Evolutionary conservation across 2,888 invertebrate species (phyloP).

Genomic region (Buathra laborator): DNA sequence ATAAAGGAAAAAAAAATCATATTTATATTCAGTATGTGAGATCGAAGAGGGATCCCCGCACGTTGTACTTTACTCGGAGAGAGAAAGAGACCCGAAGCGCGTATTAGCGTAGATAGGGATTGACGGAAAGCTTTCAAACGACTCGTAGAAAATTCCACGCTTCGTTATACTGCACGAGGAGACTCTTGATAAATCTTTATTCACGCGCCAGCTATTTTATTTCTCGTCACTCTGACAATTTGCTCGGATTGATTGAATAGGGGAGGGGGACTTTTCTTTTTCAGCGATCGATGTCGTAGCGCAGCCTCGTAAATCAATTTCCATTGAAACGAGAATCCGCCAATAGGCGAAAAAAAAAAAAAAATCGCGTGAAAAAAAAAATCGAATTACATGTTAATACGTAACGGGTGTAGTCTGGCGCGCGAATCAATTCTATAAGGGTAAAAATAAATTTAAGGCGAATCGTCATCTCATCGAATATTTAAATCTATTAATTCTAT

Average conservation of each 20-base stretch:
- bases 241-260: slow-evolving; percentile 24
- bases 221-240: slow-evolving; percentile 40
- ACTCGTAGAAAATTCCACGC: slow-evolving; percentile 48
- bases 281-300: slow-evolving; percentile 9
- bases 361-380: slow-evolving; percentile 37
- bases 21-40: slow-evolving; percentile 23
- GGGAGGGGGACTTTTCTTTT: background rate
- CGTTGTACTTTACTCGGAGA: slow-evolving; percentile 35
- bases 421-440: background rate
- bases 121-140: slow-evolving; percentile 29
- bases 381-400: slow-evolving; percentile 34
- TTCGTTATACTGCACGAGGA: background rate
- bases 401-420: background rate
- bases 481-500: background rate
- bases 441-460: background rate
- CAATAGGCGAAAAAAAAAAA: slow-evolving; percentile 53
- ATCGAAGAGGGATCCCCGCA: slow-evolving; percentile 44
- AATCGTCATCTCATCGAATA: background rate
- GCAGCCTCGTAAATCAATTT: slow-evolving; percentile 67
- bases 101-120: slow-evolving; percentile 26
- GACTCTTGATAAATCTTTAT: background rate
- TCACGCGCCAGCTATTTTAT: slow-evolving; percentile 23
- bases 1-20: slow-evolving; percentile 1
- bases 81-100: background rate
- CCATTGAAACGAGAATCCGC: slow-evolving; percentile 55